Evolutionary conservation across 1,140 invertebrate species (phyloP), one percentile per base, ranked within the genome.

Genomic region (Drosophila hydei): DNA sequence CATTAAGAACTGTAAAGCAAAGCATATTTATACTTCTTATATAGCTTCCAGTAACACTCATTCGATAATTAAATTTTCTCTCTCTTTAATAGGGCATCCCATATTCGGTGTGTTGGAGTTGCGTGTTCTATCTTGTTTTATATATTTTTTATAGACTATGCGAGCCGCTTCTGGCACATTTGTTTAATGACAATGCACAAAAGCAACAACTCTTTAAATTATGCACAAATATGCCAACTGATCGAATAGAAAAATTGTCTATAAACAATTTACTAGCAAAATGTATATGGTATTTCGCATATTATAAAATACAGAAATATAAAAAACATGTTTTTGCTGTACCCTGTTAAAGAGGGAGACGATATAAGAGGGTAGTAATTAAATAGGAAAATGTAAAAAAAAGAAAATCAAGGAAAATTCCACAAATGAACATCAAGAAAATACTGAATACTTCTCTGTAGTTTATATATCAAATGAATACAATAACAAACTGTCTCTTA

Each of bases 151-250:
- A 47, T 52, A 47, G n/a, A 50, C 70, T 65, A 69, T 59, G 71
- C 73, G 48, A 80, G 81, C 65, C 63, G 72, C 84, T 89, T 83
- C 76, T 87, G 83, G 78, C 78, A 87, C 75, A 87, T 87, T 88
- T 88, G 83, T 88, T 89, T 83, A 88, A 89, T 88, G 84, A 88
- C 83, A 88, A 88, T 83, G 72, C 80, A 80, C 47, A 58, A 87
- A 77, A 72, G 58, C 65, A 63, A 36, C 45, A 67, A 33, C 68
- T 65, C 55, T 69, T 54, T 68, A 69, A 73, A 62, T 56, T 72
- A 76, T 76, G 74, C 74, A 73, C 63, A 69, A 63, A 68, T 21
- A 54, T 73, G 73, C 52, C 59, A 61, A 68, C 54, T 55, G 50
- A 72, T 58, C 61, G 68, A 67, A 68, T 72, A 58, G 70, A 54